These are phyloP conservation scores for Bubo scandiacus DNA, from an alignment of 2,113 vertebrate genomes.

Conservation along the genomic window DNA sequence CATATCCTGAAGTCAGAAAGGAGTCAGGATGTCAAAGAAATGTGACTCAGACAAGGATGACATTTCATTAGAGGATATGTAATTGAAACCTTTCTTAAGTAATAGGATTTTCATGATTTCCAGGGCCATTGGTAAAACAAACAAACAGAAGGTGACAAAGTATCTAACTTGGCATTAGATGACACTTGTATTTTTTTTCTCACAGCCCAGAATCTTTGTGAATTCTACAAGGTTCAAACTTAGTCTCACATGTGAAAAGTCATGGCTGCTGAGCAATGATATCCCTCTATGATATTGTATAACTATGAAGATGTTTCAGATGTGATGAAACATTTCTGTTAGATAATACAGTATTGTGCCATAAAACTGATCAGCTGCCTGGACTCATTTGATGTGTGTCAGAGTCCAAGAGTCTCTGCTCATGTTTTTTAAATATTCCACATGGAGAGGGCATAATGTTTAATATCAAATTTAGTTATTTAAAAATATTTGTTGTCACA, in stretches of 20 bases:
- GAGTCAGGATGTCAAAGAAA: background rate
- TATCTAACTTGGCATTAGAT: background rate
- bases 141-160: background rate
- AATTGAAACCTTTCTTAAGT: background rate
- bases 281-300: background rate
- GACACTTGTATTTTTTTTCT: background rate
- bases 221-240: background rate
- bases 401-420: too few species aligned
- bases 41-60: background rate
- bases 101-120: background rate
- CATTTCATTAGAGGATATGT: background rate
- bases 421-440: background rate
- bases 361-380: background rate
- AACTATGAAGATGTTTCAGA: background rate
- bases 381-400: background rate
- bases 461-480: background rate
- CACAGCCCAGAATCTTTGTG: background rate
- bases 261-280: background rate
- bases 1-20: background rate
- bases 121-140: background rate
- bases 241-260: background rate
- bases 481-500: background rate
- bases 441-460: accelerated
- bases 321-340: background rate
- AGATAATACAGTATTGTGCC: background rate